phyloP scores from a whole-genome alignment of 2,113 vertebrate genomes.

The Lophius piscatorius region DNA sequence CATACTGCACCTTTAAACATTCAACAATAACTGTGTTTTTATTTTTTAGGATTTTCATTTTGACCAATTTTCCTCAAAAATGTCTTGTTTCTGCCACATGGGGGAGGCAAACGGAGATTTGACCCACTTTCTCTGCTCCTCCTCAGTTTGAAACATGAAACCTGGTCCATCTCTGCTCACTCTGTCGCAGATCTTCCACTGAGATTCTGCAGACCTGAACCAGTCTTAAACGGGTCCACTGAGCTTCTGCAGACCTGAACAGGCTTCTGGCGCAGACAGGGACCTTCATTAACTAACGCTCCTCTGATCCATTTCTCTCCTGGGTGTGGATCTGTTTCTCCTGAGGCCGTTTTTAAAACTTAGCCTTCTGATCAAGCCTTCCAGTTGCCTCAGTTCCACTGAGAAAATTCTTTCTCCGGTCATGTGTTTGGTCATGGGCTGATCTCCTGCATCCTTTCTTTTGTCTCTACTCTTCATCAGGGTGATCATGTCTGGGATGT shows the following conservation, averaged over 20 bases:
- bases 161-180: slow-evolving; percentile 66
- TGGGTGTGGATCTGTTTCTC: background rate
- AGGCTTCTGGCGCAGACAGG: no score
- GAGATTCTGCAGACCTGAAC: slow-evolving; percentile 28
- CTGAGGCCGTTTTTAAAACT: no score
- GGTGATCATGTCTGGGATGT: slow-evolving; percentile 53
- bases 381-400: no score
- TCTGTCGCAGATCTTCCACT: slow-evolving; percentile 58
- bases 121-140: slow-evolving; percentile 57
- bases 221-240: slow-evolving; percentile 29
- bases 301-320: background rate
- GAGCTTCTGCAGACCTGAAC: slow-evolving; percentile 13
- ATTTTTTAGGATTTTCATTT: no score
- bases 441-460: slow-evolving; percentile 46
- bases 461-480: slow-evolving; percentile 31
- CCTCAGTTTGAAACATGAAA: slow-evolving; percentile 79
- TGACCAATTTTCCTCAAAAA: background rate
- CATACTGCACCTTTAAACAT: no score
- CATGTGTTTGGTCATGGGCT: no score
- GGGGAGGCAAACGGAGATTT: slow-evolving; percentile 60
- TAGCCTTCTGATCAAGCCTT: no score
- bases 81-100: slow-evolving; percentile 27
- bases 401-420: no score
- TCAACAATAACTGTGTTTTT: no score
- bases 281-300: slow-evolving; percentile 1